A percentile compares a stretch with the other conserved stretches of the same genome.
These are phyloP conservation scores for Palaemon carinicauda DNA, from an alignment of 1,140 invertebrate genomes.

Conservation along the genomic window DNA sequence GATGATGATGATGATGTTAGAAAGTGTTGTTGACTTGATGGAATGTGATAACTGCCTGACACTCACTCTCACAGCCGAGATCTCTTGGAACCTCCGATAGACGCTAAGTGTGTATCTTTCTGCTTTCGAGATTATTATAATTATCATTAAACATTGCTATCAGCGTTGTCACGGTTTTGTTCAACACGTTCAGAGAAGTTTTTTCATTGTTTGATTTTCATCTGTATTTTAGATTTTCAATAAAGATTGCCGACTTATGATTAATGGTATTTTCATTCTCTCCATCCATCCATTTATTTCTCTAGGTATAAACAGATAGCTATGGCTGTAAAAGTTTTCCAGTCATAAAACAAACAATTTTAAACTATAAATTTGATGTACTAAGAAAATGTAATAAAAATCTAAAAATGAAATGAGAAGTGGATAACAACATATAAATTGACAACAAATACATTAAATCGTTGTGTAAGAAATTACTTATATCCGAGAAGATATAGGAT, in stretches of 20 bases:
- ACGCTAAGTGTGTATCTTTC: conserved; percentile 48
- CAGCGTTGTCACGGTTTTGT: conserved; percentile 44
- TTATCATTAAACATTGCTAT: conserved; percentile 45
- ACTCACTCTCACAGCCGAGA: conserved; percentile 9
- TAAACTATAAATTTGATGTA: too few species aligned
- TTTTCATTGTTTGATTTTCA: conserved; percentile 49
- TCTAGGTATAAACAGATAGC: background rate
- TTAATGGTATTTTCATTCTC: conserved; percentile 4
- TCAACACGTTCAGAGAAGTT: conserved; percentile 50
- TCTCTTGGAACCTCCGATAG: conserved; percentile 35
- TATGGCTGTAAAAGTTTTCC: too few species aligned
- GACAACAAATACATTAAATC: too few species aligned
- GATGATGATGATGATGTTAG: background rate
- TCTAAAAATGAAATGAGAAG: too few species aligned
- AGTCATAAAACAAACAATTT: too few species aligned
- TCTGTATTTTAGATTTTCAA: conserved; percentile 56
- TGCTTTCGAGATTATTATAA: background rate
- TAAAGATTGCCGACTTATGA: conserved; percentile 54
- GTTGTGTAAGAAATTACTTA: too few species aligned
- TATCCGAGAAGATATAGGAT: too few species aligned
- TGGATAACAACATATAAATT: too few species aligned
- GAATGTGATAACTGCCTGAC: conserved; percentile 12
- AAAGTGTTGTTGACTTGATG: background rate
- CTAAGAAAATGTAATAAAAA: too few species aligned
- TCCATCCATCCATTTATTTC: background rate